Percentiles rank a stretch among this genome's conserved stretches.
These are phyloP conservation scores for Coremacera marginata DNA, from an alignment of 2,888 invertebrate species.

Conservation along the genomic window DNA sequence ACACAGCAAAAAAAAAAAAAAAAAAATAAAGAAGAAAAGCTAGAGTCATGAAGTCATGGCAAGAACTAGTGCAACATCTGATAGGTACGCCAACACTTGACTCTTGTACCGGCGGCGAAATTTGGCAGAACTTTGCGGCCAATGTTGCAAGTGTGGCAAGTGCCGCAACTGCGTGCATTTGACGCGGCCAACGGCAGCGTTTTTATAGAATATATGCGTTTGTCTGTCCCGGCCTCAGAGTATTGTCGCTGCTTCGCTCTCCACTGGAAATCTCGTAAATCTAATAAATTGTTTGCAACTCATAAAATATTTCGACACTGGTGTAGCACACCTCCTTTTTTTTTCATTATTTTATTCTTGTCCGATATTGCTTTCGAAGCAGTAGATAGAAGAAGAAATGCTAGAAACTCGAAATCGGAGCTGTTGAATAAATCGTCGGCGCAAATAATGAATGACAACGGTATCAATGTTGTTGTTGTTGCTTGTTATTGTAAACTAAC, in stretches of 20 bases:
- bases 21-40: neutral
- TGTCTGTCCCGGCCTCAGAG: slow-evolving; percentile 43
- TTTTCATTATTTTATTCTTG: neutral
- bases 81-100: slow-evolving; percentile 24
- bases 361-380: neutral
- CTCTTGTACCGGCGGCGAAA: neutral
- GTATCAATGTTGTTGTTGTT: neutral
- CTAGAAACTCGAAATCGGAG: slow-evolving; percentile 3
- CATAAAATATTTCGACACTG: slow-evolving; percentile 51
- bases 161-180: slow-evolving; percentile 36
- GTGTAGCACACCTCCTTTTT: slow-evolving; percentile 20
- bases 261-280: slow-evolving; percentile 58
- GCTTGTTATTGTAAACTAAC: neutral
- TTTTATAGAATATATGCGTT: slow-evolving; percentile 33
- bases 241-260: slow-evolving; percentile 40
- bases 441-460: slow-evolving; percentile 3
- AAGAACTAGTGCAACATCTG: slow-evolving; percentile 15
- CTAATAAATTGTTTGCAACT: slow-evolving; percentile 58
- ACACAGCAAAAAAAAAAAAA: neutral
- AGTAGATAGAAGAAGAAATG: neutral
- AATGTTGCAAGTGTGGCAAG: neutral
- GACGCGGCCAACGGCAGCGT: slow-evolving; percentile 24
- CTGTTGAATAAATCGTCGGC: neutral
- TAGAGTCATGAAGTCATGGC: neutral
- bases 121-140: neutral